Evolutionary conservation across 2,888 invertebrate genomes (phyloP), one percentile per base, ranked within the genome.

Genomic region (Drosophila cognata): DNA sequence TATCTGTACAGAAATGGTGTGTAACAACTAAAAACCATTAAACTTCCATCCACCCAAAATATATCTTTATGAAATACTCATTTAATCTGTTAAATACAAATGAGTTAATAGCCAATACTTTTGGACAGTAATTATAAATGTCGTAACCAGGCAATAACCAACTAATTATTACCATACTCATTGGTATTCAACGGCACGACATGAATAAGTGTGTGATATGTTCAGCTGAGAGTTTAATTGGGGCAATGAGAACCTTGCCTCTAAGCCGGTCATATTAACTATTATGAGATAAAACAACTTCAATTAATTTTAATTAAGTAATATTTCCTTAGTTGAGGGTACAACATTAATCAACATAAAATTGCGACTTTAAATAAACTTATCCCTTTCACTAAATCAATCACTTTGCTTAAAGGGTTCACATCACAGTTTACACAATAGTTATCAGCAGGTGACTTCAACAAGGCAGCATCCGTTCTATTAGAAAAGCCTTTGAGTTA

Each of bases 1-100:
- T 5, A 35, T n/a, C 41, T 71, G 72, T 60, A 35, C 11, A 25
- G 11, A 72, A 72, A 71, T 71, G 71, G 71, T 71, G 63, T 35
- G 73, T 71, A 72, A 70, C 51, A 7, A 25, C 11, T 11, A 55
- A 18, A 55, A 33, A 43, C 25, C 11, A 6, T 46, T 46, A 21
- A 21, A 25, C 13, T 46, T 25, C 4, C 46, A 46, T 25, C 25
- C 7, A 25, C 46, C 8, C 25, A 25, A 46, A 16, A 25, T 25
- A 46, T 8, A 46, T 16, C 7, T 16, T 16, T 7, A 25, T 46
- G 13, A 46, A 25, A 46, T 16, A 25, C 7, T 1, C 13, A 43
- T 11, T 13, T 43, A 43, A 7, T 13, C 13, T 25, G 16, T 46
- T 25, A 46, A 13, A 13, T 46, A 7, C 1, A 46, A 21, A 25